Conservation (phyloP, 2,888 invertebrate species). For the Drosophila atripex region DNA sequence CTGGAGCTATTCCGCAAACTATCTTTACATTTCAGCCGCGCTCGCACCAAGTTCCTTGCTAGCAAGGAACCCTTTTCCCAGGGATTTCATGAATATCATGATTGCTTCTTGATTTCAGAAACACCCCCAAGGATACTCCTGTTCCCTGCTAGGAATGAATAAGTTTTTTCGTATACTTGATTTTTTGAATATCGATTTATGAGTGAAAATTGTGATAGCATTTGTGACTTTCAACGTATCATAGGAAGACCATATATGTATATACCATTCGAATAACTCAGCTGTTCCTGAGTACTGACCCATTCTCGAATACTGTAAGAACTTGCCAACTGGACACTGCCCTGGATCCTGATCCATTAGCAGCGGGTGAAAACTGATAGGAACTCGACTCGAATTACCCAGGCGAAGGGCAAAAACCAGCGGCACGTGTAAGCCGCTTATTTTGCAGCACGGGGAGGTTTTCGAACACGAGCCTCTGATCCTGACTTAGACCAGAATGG, state of each 20-base stretch:
- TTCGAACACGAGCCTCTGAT: conserved; percentile 4
- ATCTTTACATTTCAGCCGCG: background rate
- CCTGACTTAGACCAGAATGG: conserved; percentile 8
- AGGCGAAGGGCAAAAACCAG: background rate
- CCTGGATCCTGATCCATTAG: conserved; percentile 15
- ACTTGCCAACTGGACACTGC: conserved; percentile 9
- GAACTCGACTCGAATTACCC: conserved; percentile 48
- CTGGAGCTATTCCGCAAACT: background rate
- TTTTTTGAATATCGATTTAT: no score
- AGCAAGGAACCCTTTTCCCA: background rate
- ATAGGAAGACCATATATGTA: background rate
- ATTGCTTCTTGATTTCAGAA: background rate
- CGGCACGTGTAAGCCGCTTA: conserved; percentile 73
- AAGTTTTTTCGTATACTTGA: no score
- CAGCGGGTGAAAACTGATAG: conserved; percentile 56
- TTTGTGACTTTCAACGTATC: background rate
- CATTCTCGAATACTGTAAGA: background rate
- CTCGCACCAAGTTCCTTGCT: background rate
- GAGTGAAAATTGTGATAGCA: background rate
- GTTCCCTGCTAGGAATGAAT: background rate
- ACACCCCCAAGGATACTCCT: background rate
- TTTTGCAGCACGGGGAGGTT: conserved; percentile 16
- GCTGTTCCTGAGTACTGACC: background rate
- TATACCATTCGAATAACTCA: no score
- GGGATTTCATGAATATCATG: background rate